Evolutionary conservation across 2,113 vertebrate genomes (phyloP).

Genomic region (Grammomys dolichurus): DNA sequence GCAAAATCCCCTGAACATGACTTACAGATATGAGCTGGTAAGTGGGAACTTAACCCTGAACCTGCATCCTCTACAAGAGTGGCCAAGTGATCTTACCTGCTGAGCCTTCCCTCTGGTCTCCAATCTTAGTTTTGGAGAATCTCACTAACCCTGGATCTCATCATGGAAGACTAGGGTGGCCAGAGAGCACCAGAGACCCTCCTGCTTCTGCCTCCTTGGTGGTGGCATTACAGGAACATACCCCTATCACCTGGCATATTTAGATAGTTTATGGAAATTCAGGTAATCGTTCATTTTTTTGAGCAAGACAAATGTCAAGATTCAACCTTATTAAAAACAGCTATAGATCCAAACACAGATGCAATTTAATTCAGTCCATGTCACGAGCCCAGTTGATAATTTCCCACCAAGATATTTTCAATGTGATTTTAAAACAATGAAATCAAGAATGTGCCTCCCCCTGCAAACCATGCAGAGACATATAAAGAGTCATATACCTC

Average conservation of each 20-base stretch:
- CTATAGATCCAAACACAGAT: no score
- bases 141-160: neutral
- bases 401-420: neutral
- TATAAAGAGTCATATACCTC: neutral
- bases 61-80: no score
- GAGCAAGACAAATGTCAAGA: no score
- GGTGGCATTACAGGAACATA: no score
- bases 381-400: neutral
- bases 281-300: no score
- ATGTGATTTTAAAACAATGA: neutral
- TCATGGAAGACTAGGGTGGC: neutral
- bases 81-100: neutral
- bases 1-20: no score
- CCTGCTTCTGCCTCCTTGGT: no score
- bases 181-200: neutral
- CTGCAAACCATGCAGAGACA: no score
- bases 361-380: neutral
- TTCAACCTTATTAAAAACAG: neutral
- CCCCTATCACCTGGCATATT: no score
- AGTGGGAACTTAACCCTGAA: neutral
- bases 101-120: neutral
- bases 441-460: neutral
- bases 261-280: no score
- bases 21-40: neutral
- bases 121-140: neutral